Evolutionary conservation across 92 coral and sea anemone species (phyloP), one percentile per base, ranked within the genome.

Genomic region (Parazoanthus swiftii): DNA sequence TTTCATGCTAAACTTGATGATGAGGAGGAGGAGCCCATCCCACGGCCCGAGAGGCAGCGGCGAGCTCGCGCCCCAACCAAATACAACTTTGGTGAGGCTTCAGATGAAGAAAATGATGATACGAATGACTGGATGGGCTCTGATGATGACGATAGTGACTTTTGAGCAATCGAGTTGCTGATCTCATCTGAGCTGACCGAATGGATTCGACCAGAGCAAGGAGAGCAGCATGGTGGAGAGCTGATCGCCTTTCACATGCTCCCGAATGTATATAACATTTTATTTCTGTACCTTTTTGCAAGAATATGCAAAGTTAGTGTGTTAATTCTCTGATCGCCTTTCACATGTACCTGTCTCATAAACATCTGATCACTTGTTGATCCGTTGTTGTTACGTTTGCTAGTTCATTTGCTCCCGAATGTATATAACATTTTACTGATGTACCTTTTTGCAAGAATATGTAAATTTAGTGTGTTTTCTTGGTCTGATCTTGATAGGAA

Each of bases 71-170:
- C 33, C 43, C 78, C 77, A 16, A 35, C 66, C 36, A 70, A 84
- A 20, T 84, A 71, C 67, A 44, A 84, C 79, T 70, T 84, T 71
- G 87, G 43, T 25, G 76, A 42, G 29, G 86, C 15, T 8, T 80
- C 85, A 29, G 87, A 84, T 9, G 63, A 72, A 0, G 87, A 46
- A 25, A 46, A 25, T 4, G 79, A 71, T 21, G 68, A 71, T 46
- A 68, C 79, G 38, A 70, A 84, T 18, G 87, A 84, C 65, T 84
- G 87, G 87, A 42, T 84, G 78, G 87, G 67, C 50, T 84, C 87
- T n/a, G 86, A 79, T 46, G 83, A 79, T 54, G 72, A 79, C 26
- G 85, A 84, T 48, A 84, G 87, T 37, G 87, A 84, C 42, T 84
- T 84, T 48, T 84, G 87, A 70, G 8, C 39, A 46, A 5, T 37